These are phyloP conservation scores for Oophaga sylvatica DNA, from an alignment of 2,797 vertebrate species.

Conservation along the genomic window DNA sequence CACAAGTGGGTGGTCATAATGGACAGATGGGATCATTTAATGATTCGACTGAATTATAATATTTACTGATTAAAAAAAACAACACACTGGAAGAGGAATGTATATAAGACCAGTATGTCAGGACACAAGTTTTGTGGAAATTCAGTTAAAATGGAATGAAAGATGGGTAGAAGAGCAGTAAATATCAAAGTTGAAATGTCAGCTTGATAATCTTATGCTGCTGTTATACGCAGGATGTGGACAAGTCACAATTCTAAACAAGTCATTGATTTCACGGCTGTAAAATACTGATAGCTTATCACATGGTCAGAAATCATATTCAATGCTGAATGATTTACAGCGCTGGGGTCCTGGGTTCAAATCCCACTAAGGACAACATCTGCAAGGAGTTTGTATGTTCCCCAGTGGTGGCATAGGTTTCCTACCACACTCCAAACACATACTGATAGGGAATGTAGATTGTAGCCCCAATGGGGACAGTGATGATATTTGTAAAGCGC, in stretches of 20 bases:
- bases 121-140: neutral
- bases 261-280: neutral
- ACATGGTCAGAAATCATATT: neutral
- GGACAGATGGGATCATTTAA: slow-evolving; percentile 5
- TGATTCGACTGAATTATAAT: slow-evolving; percentile 7
- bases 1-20: slow-evolving; percentile 15
- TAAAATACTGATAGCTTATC: neutral
- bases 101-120: neutral
- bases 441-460: too few species aligned
- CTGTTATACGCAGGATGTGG: neutral
- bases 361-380: too few species aligned
- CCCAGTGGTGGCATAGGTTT: too few species aligned
- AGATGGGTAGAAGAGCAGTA: too few species aligned
- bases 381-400: too few species aligned
- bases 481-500: too few species aligned
- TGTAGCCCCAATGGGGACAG: too few species aligned
- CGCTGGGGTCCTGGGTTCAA: too few species aligned
- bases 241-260: neutral
- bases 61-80: slow-evolving; percentile 7
- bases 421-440: too few species aligned
- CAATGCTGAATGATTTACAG: neutral
- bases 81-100: neutral
- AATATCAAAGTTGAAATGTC: too few species aligned
- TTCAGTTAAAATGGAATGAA: neutral
- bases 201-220: neutral